phyloP scores from a whole-genome alignment of 2,797 vertebrate species.

The Sebastes elongatus region DNA sequence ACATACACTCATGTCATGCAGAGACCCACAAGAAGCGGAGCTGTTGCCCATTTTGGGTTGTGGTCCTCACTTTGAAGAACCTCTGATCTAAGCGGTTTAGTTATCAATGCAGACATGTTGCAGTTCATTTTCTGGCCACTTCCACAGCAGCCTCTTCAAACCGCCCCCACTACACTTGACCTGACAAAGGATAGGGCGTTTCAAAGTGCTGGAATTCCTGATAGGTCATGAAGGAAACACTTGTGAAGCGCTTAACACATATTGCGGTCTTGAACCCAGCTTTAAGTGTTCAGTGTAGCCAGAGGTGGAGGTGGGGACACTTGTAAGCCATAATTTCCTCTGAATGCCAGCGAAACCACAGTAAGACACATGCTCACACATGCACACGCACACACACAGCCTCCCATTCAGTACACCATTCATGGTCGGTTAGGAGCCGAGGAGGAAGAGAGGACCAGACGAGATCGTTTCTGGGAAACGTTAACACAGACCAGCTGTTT shows the following conservation, averaged over 20 bases:
- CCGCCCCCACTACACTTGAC: constrained; percentile 37
- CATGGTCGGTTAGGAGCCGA: constrained; percentile 45
- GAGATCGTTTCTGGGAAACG: constrained; percentile 77
- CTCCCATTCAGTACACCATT: constrained; percentile 53
- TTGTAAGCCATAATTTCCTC: constrained; percentile 72
- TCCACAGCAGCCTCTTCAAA: constrained; percentile 42
- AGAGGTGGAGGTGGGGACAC: constrained; percentile 70
- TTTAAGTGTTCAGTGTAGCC: constrained; percentile 54
- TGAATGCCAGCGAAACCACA: constrained; percentile 50
- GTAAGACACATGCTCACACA: constrained; percentile 14
- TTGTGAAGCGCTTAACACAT: constrained; percentile 60
- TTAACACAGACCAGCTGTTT: constrained; percentile 77
- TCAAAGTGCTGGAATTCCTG: constrained; percentile 54
- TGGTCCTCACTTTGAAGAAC: constrained; percentile 40
- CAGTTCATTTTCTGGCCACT: constrained; percentile 47
- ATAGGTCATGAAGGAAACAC: constrained; percentile 60
- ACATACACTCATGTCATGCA: constrained; percentile 37
- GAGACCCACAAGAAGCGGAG: constrained; percentile 34
- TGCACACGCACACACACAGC: constrained; percentile 13
- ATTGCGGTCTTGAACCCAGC: constrained; percentile 55
- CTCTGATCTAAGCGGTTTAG: constrained; percentile 39
- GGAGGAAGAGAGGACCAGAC: constrained; percentile 69
- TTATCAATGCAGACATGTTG: constrained; percentile 36
- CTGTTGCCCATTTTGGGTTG: constrained; percentile 34
- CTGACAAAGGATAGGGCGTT: constrained; percentile 38